Evolutionary conservation across 1,140 invertebrate genomes (phyloP).

Genomic region (Aphaenogaster rudis): DNA sequence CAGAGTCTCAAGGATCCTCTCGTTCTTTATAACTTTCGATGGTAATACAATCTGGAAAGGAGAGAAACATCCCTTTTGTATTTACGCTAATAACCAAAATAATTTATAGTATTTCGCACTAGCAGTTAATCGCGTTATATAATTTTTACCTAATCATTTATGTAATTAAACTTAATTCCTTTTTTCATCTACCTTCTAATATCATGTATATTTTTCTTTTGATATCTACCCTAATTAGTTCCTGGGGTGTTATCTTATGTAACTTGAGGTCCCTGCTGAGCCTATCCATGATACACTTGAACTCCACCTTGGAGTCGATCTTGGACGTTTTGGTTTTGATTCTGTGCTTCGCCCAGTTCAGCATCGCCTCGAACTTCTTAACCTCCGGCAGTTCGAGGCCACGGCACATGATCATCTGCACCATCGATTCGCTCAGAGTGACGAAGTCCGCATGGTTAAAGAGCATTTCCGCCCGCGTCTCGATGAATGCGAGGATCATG

Average conservation of each 20-base stretch:
- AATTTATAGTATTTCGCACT: background rate
- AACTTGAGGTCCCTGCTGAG: constrained; percentile 95
- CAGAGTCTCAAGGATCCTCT: constrained; percentile 96
- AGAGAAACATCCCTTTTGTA: background rate
- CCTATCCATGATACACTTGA: constrained; percentile 96
- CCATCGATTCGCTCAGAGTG: constrained; percentile 96
- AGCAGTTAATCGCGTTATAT: background rate
- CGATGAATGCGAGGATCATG: constrained; percentile 97
- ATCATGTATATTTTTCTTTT: constrained; percentile 14
- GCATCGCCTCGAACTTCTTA: constrained; percentile 97
- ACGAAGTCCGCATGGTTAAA: constrained; percentile 95
- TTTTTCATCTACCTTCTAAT: background rate
- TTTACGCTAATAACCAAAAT: background rate
- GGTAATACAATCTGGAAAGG: constrained; percentile 93
- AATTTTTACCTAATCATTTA: constrained; percentile 6
- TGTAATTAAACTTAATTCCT: background rate
- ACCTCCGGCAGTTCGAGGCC: constrained; percentile 95
- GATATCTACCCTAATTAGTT: constrained; percentile 93
- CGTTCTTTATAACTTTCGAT: constrained; percentile 97
- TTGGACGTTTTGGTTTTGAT: constrained; percentile 91
- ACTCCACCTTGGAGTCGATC: constrained; percentile 95
- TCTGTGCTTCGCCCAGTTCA: constrained; percentile 95
- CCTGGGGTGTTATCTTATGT: constrained; percentile 96
- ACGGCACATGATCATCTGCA: constrained; percentile 97
- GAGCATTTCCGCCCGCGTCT: constrained; percentile 93